Evolutionary conservation across 2,113 vertebrate species (phyloP).

Genomic region (Pterocles orientalis): DNA sequence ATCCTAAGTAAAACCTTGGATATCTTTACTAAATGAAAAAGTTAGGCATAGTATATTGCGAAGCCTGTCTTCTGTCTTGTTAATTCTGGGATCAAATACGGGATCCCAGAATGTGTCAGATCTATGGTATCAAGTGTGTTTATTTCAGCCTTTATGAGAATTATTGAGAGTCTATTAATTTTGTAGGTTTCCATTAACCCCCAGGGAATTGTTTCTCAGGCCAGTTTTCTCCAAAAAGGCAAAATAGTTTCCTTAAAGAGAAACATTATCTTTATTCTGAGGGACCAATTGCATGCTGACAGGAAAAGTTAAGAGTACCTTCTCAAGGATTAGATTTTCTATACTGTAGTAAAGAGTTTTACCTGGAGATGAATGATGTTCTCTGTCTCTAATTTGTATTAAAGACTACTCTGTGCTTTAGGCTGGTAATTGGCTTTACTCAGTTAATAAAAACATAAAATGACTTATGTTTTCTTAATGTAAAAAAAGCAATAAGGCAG

Average conservation of each 20-base stretch:
- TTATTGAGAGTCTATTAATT: neutral
- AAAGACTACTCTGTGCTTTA: neutral
- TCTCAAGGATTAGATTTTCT: neutral
- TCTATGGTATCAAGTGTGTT: neutral
- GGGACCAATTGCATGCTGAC: neutral
- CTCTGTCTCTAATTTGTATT: neutral
- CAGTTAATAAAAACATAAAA: neutral
- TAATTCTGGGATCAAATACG: neutral
- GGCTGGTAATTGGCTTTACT: neutral
- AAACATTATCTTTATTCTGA: neutral
- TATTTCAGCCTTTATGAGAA: neutral
- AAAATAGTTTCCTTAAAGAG: neutral
- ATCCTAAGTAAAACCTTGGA: neutral
- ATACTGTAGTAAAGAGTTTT: neutral
- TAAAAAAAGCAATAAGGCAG: neutral
- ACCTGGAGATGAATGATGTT: neutral
- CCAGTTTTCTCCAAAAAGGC: neutral
- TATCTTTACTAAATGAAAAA: neutral
- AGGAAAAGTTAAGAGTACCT: neutral
- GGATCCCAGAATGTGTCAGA: neutral
- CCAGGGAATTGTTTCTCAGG: neutral
- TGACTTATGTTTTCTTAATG: neutral
- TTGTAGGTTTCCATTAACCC: neutral
- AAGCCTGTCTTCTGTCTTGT: neutral
- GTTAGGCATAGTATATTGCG: neutral